Conservation (phyloP, 2,797 vertebrate genomes). For the Rhabdophis nuchalis region DNA sequence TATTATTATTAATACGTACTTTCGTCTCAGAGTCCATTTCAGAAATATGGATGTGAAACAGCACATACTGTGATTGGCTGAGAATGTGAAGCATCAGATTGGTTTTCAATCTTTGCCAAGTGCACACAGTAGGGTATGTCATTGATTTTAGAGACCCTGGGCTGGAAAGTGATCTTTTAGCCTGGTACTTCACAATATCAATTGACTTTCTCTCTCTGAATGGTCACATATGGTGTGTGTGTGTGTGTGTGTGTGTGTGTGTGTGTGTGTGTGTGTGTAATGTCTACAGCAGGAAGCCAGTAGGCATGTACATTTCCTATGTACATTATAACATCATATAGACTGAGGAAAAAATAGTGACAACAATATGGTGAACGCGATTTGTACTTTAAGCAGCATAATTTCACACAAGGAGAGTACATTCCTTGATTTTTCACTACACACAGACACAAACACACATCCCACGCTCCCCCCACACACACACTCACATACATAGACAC, state of each 20-base stretch:
- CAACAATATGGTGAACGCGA: conserved; percentile 5
- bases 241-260: neutral
- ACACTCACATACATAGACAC: neutral
- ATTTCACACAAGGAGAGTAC: conserved; percentile 16
- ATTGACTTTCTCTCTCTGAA: neutral
- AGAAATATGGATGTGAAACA: neutral
- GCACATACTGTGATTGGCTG: neutral
- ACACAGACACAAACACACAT: neutral
- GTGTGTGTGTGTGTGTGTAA: neutral
- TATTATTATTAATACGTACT: neutral
- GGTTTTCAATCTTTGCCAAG: neutral
- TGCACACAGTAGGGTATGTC: neutral
- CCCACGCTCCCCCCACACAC: neutral
- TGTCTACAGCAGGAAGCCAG: neutral
- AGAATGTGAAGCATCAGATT: neutral
- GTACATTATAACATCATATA: neutral
- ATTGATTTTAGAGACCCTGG: neutral
- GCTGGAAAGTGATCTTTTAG: neutral
- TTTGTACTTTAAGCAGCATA: conserved; percentile 33
- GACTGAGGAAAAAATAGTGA: neutral
- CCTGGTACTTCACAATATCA: neutral
- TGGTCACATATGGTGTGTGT: neutral
- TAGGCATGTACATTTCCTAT: neutral
- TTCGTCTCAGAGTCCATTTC: neutral
- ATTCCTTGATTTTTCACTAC: conserved; percentile 26